Evolutionary conservation across 2,113 vertebrate genomes (phyloP).

Genomic region (Istiophorus platypterus): DNA sequence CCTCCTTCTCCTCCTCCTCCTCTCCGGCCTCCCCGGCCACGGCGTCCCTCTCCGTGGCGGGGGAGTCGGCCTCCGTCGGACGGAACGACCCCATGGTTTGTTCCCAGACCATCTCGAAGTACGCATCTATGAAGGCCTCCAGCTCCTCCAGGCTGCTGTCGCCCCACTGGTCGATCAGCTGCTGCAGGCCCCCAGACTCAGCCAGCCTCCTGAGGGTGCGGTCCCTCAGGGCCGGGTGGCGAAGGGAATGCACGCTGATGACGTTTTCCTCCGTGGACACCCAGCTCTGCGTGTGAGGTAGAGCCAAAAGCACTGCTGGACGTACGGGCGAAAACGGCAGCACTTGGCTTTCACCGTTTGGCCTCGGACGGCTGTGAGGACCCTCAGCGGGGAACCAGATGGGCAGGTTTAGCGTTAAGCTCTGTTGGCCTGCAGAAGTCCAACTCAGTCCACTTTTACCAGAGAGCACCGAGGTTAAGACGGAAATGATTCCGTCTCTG

Average conservation of each 20-base stretch:
- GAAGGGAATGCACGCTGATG: conserved; percentile 20
- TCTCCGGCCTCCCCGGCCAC: not conserved
- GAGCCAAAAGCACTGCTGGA: conserved; percentile 29
- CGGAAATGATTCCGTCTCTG: conserved; percentile 9
- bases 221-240: conserved; percentile 49
- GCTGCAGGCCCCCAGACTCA: conserved; percentile 62
- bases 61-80: not conserved
- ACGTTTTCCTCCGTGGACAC: not conserved
- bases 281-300: conserved; percentile 11
- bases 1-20: conserved; percentile 47
- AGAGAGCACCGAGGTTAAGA: conserved; percentile 11
- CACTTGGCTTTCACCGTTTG: not conserved
- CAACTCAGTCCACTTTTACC: conserved; percentile 28
- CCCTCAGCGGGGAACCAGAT: not conserved
- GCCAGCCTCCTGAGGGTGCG: conserved; percentile 48
- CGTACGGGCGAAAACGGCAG: not conserved
- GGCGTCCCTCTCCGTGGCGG: not conserved
- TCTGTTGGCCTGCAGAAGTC: conserved; percentile 3
- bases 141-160: conserved; percentile 79
- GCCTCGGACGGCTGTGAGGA: not conserved
- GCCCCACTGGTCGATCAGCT: conserved; percentile 72
- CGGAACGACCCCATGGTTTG: conserved; percentile 54
- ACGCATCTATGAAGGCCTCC: conserved; percentile 79
- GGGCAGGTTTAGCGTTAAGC: conserved; percentile 24
- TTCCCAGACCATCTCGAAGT: conserved; percentile 78